Evolutionary conservation across 2,888 invertebrate genomes (phyloP).

Genomic region (Drosophila multiciliata): DNA sequence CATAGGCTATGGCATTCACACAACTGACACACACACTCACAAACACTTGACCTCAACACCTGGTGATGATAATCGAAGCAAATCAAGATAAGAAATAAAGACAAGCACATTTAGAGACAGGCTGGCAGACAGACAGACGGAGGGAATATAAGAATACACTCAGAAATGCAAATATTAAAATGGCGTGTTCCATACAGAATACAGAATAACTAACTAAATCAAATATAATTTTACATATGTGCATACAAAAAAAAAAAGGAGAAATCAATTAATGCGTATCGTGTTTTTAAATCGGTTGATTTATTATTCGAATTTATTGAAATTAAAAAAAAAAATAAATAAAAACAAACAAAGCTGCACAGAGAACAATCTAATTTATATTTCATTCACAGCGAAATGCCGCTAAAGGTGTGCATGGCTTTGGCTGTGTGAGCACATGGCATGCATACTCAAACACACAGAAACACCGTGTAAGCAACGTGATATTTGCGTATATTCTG

Average conservation of each 20-base stretch:
- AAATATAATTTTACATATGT: neutral
- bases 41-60: slow-evolving; percentile 40
- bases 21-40: neutral
- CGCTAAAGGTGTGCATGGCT: slow-evolving; percentile 12
- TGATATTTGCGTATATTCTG: slow-evolving; percentile 3
- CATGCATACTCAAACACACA: slow-evolving; percentile 10
- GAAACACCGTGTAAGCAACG: slow-evolving; percentile 42
- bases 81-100: slow-evolving; percentile 14
- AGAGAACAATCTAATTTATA: slow-evolving; percentile 9
- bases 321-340: neutral
- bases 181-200: neutral
- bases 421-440: slow-evolving; percentile 43
- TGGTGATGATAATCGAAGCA: neutral
- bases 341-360: neutral
- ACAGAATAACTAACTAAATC: neutral
- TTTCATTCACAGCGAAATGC: slow-evolving; percentile 35
- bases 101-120: neutral
- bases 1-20: slow-evolving; percentile 36
- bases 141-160: neutral
- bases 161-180: neutral
- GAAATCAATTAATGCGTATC: neutral
- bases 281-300: neutral
- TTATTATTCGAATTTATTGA: neutral
- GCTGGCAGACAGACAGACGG: neutral
- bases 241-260: too few relatives aligned